A percentile compares a stretch with the other conserved stretches of the same genome.
Evolutionary conservation across 2,888 invertebrate species (phyloP).

Genomic region (Leptothorax acervorum): DNA sequence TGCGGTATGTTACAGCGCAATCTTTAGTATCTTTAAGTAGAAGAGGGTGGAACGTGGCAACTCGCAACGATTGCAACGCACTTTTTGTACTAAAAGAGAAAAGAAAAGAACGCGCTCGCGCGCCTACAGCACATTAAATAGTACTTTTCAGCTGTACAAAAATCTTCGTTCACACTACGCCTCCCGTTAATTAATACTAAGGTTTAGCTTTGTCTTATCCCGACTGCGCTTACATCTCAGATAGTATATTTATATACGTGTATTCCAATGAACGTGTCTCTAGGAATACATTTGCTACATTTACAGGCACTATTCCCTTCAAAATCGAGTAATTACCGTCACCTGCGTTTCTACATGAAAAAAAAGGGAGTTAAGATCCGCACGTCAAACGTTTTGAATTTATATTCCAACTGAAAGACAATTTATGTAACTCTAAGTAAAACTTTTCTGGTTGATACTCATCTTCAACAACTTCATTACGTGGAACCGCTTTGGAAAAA

Average conservation of each 20-base stretch:
- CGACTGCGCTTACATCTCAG: slow-evolving; percentile 61
- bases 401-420: not conserved
- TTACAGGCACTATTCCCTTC: slow-evolving; percentile 77
- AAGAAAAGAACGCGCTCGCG: slow-evolving; percentile 53
- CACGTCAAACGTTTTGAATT: not conserved
- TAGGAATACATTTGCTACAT: slow-evolving; percentile 70
- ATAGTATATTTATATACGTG: slow-evolving; percentile 59
- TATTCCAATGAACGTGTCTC: slow-evolving; percentile 50
- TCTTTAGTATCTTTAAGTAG: slow-evolving; percentile 69
- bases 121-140: slow-evolving; percentile 71
- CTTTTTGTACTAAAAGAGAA: slow-evolving; percentile 74
- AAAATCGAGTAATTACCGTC: slow-evolving; percentile 60
- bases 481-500: slow-evolving; percentile 1
- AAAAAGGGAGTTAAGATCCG: slow-evolving; percentile 31
- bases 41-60: slow-evolving; percentile 68
- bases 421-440: not conserved
- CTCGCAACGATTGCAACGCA: slow-evolving; percentile 64
- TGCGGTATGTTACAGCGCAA: slow-evolving; percentile 67
- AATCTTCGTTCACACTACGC: slow-evolving; percentile 66
- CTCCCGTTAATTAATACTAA: slow-evolving; percentile 68
- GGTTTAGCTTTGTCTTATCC: slow-evolving; percentile 63
- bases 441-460: not conserved
- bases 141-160: slow-evolving; percentile 75
- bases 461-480: not conserved
- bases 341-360: slow-evolving; percentile 56